Evolutionary conservation across 1,140 invertebrate species (phyloP), one percentile per base, ranked within the genome.

Genomic region (Leptoteleia sp.): DNA sequence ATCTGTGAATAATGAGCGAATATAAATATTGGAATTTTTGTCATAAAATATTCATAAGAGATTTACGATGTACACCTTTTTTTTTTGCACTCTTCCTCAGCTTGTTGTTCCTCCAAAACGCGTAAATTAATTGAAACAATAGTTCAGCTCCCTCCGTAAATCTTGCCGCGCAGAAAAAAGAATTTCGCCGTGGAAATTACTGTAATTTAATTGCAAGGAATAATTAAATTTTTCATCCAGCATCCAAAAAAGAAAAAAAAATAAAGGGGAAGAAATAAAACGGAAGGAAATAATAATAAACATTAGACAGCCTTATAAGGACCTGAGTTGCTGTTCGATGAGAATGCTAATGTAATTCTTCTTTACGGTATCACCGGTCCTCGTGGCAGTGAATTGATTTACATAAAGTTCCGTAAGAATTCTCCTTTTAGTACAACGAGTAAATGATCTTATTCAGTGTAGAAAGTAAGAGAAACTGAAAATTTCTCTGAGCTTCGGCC

Each of bases 391-490:
- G 55, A 61, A 59, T 68, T 37, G 54, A 79, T 79, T 79, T 79
- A 65, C 76, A 70, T 73, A 75, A 70, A 57, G 43, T 79, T 75
- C 29, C 48, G 29, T 45, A 65, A 73, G 71, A 79, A 75, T 70
- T 45, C 64, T 57, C 48, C 62, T 73, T 73, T 79, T 71, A 71
- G 19, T 40, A 65, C 54, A 68, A 73, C 50, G 68, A 50, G 48
- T 68, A 73, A 79, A 61, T 61, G 70, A 75, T 75, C 68, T 72
- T 79, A 64, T 70, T 76, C 61, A 72, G 25, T 47, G 76, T 45
- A 43, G 71, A 80, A 81, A 82, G 80, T 79, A 77, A 73, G 57
- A 78, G 61, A 76, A 50, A 65, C 31, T 47, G 50, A 45, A 67
- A 71, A 75, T 71, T 47, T 75, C 33, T 48, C 65, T 77, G 78